These are phyloP conservation scores for Channallabes apus DNA, from an alignment of 2,797 vertebrate genomes.

Conservation along the genomic window DNA sequence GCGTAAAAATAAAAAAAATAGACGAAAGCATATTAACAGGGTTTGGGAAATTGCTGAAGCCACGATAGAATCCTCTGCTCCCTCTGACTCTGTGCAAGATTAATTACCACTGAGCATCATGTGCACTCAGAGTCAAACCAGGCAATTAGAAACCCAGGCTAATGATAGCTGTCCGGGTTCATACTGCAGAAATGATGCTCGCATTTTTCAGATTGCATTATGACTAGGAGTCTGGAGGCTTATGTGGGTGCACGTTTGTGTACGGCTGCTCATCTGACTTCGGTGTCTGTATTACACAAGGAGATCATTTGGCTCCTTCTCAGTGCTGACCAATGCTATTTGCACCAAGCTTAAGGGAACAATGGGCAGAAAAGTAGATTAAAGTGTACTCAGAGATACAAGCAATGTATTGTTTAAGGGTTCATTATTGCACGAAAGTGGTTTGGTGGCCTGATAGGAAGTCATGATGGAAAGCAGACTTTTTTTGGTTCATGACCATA, in stretches of 20 bases:
- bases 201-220: conserved; percentile 32
- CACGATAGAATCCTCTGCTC: conserved; percentile 51
- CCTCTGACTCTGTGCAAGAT: conserved; percentile 51
- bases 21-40: conserved; percentile 28
- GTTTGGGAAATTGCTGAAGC: conserved; percentile 29
- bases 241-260: conserved; percentile 8
- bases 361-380: conserved; percentile 42
- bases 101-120: conserved; percentile 53
- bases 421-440: conserved; percentile 44
- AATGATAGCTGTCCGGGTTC: conserved; percentile 52
- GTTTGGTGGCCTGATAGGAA: conserved; percentile 29
- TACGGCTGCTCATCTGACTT: conserved; percentile 1
- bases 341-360: conserved; percentile 41
- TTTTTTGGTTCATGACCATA: conserved; percentile 19
- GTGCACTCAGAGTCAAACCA: conserved; percentile 51
- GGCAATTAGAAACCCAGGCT: conserved; percentile 52
- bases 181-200: conserved; percentile 51
- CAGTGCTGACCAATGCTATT: conserved; percentile 45
- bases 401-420: conserved; percentile 48
- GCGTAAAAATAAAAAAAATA: not conserved
- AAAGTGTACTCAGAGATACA: conserved; percentile 46
- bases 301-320: conserved; percentile 39
- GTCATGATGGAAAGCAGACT: conserved; percentile 26
- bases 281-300: conserved; percentile 25
- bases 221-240: conserved; percentile 20